Percentiles rank a stretch among this genome's conserved stretches.
phyloP scores from a whole-genome alignment of 2,113 vertebrate species.

The Paradoxurus hermaphroditus region DNA sequence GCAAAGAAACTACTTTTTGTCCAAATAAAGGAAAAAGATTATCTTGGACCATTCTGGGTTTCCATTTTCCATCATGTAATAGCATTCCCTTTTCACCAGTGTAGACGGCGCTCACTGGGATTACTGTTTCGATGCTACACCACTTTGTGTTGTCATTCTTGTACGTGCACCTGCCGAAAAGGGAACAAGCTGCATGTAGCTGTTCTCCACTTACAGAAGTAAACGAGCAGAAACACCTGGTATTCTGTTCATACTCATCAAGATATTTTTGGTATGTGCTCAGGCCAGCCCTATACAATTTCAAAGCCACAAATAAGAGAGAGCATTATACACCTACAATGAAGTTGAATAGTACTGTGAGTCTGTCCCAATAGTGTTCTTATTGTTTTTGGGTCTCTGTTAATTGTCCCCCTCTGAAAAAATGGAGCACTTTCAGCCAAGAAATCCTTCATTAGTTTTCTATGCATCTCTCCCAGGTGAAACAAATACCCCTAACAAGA shows the following conservation, averaged over 20 bases:
- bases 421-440: constrained; percentile 49
- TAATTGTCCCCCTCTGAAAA: constrained; percentile 71
- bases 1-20: neutral
- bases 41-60: neutral
- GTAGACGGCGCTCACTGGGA: neutral
- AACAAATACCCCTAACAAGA: constrained; percentile 55
- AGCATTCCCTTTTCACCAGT: neutral
- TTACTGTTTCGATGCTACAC: neutral
- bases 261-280: constrained; percentile 29
- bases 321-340: constrained; percentile 47
- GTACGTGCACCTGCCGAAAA: neutral
- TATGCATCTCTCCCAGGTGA: constrained; percentile 74
- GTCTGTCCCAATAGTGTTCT: constrained; percentile 37
- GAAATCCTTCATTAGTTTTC: constrained; percentile 76
- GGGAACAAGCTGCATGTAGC: neutral
- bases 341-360: constrained; percentile 43
- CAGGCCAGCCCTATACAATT: constrained; percentile 32
- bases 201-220: constrained; percentile 42
- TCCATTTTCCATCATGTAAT: neutral
- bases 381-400: neutral
- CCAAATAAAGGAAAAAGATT: neutral
- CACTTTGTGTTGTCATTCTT: neutral
- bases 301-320: constrained; percentile 18
- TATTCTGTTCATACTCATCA: constrained; percentile 32
- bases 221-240: constrained; percentile 10